Conservation (phyloP, 2,113 vertebrate species). For the Silurus meridionalis region DNA sequence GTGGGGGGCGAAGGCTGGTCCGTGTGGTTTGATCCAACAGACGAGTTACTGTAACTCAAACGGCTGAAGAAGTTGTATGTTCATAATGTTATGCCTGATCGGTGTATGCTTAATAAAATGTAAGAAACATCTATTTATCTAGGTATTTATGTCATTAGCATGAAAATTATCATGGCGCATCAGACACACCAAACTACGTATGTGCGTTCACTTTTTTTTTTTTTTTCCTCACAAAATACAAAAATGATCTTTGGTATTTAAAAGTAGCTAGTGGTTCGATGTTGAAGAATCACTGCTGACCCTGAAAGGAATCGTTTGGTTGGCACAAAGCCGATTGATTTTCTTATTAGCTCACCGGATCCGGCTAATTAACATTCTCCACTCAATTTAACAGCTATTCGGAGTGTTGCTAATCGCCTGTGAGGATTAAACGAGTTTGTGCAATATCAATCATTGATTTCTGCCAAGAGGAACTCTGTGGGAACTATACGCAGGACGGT, state of each 20-base stretch:
- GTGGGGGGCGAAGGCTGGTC: no score
- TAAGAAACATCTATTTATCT: no score
- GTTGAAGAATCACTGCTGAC: slow-evolving; percentile 25
- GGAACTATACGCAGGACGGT: slow-evolving; percentile 12
- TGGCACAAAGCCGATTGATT: slow-evolving; percentile 46
- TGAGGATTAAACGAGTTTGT: slow-evolving; percentile 7
- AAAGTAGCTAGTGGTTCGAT: background rate
- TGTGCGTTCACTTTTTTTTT: background rate
- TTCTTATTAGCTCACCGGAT: slow-evolving; percentile 43
- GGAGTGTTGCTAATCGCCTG: slow-evolving; percentile 41
- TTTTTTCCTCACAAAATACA: slow-evolving; percentile 2
- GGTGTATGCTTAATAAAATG: no score
- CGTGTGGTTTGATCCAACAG: no score
- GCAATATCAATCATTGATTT: slow-evolving; percentile 35
- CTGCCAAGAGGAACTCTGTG: slow-evolving; percentile 17
- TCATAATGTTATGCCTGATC: no score
- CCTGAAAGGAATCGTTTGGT: slow-evolving; percentile 15
- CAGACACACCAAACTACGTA: no score
- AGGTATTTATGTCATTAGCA: no score
- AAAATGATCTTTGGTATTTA: background rate
- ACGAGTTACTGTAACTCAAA: no score
- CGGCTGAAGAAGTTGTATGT: no score
- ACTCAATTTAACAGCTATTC: slow-evolving; percentile 46
- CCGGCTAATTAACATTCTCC: slow-evolving; percentile 47
- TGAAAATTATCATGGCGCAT: no score